Conservation (phyloP, 2,888 invertebrate species). For the Phymatocera aterrima region DNA sequence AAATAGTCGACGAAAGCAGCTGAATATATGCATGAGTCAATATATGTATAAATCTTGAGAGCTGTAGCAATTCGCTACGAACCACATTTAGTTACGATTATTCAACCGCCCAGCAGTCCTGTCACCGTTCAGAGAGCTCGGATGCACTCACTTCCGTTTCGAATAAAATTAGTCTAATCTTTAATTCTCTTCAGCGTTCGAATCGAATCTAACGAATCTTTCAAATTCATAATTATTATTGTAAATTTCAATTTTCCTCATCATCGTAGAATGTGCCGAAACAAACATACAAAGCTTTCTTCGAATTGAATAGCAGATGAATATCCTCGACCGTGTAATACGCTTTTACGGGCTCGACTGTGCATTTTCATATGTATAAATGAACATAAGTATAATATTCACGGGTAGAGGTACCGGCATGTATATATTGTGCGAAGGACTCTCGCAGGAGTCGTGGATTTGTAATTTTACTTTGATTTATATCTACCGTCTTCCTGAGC, state of each 20-base stretch:
- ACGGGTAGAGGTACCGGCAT: not conserved
- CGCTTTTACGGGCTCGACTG: not conserved
- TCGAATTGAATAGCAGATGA: too few species aligned
- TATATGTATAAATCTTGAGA: not conserved
- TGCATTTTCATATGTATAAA: not conserved
- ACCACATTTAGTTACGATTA: not conserved
- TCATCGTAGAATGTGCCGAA: too few species aligned
- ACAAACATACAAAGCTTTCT: too few species aligned
- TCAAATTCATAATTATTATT: too few species aligned
- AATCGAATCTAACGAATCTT: too few species aligned
- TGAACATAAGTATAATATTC: not conserved
- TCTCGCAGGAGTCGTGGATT: slow-evolving; percentile 28
- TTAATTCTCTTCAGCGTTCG: too few species aligned
- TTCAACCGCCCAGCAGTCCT: not conserved
- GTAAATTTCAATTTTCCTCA: too few species aligned
- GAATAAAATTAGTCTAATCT: not conserved
- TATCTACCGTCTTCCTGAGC: not conserved
- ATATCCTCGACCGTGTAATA: too few species aligned
- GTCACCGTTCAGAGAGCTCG: not conserved
- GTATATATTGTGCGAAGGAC: slow-evolving; percentile 4
- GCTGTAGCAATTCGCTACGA: not conserved
- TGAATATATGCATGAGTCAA: not conserved
- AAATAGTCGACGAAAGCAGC: not conserved
- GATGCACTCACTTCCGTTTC: not conserved
- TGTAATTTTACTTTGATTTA: slow-evolving; percentile 28